Base-by-base conservation (phyloP, 1,140 invertebrate species). In the Drosophila nigrodunni region DNA sequence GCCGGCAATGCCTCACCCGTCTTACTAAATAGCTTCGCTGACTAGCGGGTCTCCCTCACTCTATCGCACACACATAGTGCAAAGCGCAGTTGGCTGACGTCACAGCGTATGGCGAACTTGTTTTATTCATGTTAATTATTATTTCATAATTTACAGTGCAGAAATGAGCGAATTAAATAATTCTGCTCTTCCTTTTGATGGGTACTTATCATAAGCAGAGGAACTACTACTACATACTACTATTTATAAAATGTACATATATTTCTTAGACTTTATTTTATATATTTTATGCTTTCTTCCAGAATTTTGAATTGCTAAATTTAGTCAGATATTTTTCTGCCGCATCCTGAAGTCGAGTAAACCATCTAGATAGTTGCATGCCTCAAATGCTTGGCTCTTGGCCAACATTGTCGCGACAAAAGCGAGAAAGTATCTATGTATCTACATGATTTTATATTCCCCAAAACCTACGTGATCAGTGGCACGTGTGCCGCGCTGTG, bases 1-100 rank as follows among this genome's bases (percentile, higher is more conserved):
- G 80, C 82, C 80, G 72, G 35, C 69, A 46, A 54, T 13, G 6
- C 13, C 43, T 13, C 35, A 15, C 47, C 34, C 58, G 10, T 46
- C 35, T 37, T 21, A 37, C 67, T 44, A 30, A 6, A 2, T 30
- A 30, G 25, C 25, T 30, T 30, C 25, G 43, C 13, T 37, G 9
- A 2, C 50, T 13, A 37, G n/a, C 35, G 30, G 18, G 8, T 43
- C n/a, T 35, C 2, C 35, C 66, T 58, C 70, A 57, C 43, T 64
- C 34, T 18, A 44, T n/a, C 50, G 9, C n/a, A 13, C 50, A 70
- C 25, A 15, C 21, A 41, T 30, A 25, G 47, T 21, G 21, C 18
- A 49, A 49, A 49, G 47, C 47, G 21, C 25, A 3, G 41, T 3
- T 0, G 18, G 9, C 9, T 69, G 71, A 68, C 65, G 65, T 74